These are phyloP conservation scores for Cyprinodon diabolis DNA, from an alignment of 2,797 vertebrate genomes.

Conservation along the genomic window DNA sequence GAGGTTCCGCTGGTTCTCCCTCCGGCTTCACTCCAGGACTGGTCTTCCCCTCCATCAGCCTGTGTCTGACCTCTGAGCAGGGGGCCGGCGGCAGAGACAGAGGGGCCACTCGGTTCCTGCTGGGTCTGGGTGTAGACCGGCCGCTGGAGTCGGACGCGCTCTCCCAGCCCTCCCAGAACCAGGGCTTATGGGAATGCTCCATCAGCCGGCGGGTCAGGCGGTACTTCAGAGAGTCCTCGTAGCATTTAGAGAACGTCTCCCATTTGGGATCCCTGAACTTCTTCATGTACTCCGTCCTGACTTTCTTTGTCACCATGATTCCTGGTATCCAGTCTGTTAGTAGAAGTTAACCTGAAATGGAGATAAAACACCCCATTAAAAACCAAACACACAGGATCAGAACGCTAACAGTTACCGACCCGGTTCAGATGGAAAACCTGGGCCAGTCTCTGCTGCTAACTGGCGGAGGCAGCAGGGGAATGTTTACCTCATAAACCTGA, in stretches of 20 bases:
- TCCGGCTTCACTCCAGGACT: conserved; percentile 13
- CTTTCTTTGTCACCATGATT: conserved; percentile 75
- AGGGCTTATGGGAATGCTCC: conserved; percentile 91
- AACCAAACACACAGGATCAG: neutral
- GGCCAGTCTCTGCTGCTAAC: no score
- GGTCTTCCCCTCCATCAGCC: conserved; percentile 13
- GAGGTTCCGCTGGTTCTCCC: conserved; percentile 9
- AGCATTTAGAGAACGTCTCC: conserved; percentile 90
- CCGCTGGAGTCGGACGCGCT: conserved; percentile 78
- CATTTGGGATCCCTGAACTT: conserved; percentile 90
- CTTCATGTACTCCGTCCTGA: conserved; percentile 93
- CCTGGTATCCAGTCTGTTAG: conserved; percentile 16
- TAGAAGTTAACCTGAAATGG: conserved; percentile 10
- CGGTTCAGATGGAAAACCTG: neutral
- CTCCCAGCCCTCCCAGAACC: conserved; percentile 90
- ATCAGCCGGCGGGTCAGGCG: conserved; percentile 87
- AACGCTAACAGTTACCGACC: no score
- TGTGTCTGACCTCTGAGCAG: conserved; percentile 34
- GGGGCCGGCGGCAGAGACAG: conserved; percentile 46
- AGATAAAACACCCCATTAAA: neutral
- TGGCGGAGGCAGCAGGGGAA: no score
- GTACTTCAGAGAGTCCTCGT: conserved; percentile 90
- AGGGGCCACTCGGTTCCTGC: conserved; percentile 52
- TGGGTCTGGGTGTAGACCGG: conserved; percentile 72
- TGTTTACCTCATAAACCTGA: no score